Evolutionary conservation across 2,888 invertebrate species (phyloP).

Genomic region (Carpatolechia fugitivella): DNA sequence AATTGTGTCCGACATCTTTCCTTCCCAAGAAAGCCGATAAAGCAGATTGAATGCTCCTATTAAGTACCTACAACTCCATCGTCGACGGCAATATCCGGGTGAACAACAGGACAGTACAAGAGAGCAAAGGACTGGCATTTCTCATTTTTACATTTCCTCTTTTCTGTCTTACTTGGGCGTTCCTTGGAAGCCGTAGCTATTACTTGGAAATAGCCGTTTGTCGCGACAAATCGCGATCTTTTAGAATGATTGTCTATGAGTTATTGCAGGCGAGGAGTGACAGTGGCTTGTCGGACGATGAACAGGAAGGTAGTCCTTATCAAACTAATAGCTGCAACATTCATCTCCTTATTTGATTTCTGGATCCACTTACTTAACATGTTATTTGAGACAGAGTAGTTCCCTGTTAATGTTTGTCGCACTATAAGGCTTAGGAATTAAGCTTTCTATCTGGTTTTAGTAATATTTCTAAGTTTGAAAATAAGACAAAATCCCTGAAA

Average conservation of each 20-base stretch:
- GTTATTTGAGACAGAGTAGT: too few relatives aligned
- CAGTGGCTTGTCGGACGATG: conserved; percentile 19
- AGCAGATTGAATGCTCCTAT: background rate
- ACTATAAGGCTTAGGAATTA: too few relatives aligned
- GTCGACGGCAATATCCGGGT: conserved; percentile 30
- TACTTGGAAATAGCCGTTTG: conserved; percentile 46
- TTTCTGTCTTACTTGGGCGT: background rate
- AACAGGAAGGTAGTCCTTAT: background rate
- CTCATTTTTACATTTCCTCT: conserved; percentile 13
- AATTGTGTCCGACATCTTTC: too few relatives aligned
- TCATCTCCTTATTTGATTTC: too few relatives aligned
- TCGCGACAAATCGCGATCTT: conserved; percentile 56
- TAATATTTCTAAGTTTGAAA: too few relatives aligned
- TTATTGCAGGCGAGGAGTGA: conserved; percentile 36
- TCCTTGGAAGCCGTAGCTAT: conserved; percentile 24
- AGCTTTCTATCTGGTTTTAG: too few relatives aligned
- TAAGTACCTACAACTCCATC: conserved; percentile 1
- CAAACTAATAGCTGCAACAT: too few relatives aligned
- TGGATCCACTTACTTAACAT: too few relatives aligned
- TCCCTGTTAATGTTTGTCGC: too few relatives aligned
- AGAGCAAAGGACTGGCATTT: conserved; percentile 13
- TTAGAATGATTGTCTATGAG: conserved; percentile 52
- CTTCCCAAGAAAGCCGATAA: background rate
- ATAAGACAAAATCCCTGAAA: too few relatives aligned
- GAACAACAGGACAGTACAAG: conserved; percentile 21